Base-by-base conservation (phyloP, 2,888 invertebrate species). In the Adineta ricciae region DNA sequence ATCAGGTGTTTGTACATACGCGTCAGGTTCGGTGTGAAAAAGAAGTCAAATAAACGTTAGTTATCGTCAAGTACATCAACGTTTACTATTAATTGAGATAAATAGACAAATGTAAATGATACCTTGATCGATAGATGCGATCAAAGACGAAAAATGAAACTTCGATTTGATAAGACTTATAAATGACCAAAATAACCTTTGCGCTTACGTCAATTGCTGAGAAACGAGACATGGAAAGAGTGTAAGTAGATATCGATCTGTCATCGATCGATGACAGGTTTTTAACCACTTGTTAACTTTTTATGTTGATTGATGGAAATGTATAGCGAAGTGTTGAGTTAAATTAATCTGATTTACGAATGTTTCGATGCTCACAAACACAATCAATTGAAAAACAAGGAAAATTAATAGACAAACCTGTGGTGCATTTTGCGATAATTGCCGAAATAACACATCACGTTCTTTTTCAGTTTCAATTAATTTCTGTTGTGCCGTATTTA, bases 351-450 rank as follows among this genome's bases (percentile, higher is more conserved):
- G 64, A 64, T 64, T 64, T 64, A 8, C 27, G 64, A 64, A 64
- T 64, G 32, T 64, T 14, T 27, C 5, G 27, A 64, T 9, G 2
- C 54, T 64, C 2, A 9, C 11, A 8, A 11, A 46, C 11, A 46
- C 46, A 46, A 46, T 46, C 46, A 46, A 27, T n/a, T 27, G 1
- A 4, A 27, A 27, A 9, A 46, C 5, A 56, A 36, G 19, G 11
- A 16, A 8, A 41, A 78, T 11, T 46, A 38, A 3, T 1, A 41
- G 38, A 93, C 93, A 88, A 96, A 92, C 85, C 84, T 83, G 50
- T 24, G 83, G 50, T 36, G 56, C 38, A 36, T 46, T 56, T 36
- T 41, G 36, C n/a, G 49, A 49, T 50, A 84, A 84, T 72, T 85
- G 86, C 5, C 78, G 56, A 27, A 41, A 27, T 64, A 50, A 72